These are phyloP conservation scores for Emesis russula DNA, from an alignment of 2,888 invertebrate genomes.

Conservation along the genomic window DNA sequence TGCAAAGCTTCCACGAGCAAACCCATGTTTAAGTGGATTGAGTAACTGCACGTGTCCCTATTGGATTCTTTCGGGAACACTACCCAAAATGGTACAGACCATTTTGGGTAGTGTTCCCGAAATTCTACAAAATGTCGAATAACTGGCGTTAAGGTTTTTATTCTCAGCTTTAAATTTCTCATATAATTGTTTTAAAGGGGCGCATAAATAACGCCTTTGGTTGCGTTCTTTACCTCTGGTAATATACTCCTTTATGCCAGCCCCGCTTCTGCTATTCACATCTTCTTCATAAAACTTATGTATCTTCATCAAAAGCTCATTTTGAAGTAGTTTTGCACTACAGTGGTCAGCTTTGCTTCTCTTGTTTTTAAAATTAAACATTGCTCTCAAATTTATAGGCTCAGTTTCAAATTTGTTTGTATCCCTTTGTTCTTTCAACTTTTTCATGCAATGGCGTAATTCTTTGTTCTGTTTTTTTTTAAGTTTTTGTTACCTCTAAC, in stretches of 20 bases:
- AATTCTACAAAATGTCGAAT: slow-evolving; percentile 55
- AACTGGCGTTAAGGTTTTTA: slow-evolving; percentile 37
- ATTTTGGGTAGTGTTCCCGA: too few species aligned
- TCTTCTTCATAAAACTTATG: slow-evolving; percentile 20
- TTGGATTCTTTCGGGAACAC: slow-evolving; percentile 42
- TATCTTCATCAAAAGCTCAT: neutral
- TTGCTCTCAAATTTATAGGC: neutral
- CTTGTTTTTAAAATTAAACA: slow-evolving; percentile 2
- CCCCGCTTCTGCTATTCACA: neutral
- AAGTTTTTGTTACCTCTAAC: neutral
- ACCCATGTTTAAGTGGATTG: slow-evolving; percentile 45
- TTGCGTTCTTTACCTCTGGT: neutral
- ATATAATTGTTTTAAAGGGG: slow-evolving; percentile 2
- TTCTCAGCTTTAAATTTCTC: neutral
- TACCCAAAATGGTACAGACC: slow-evolving; percentile 49
- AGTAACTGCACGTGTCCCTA: slow-evolving; percentile 56
- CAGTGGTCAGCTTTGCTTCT: neutral
- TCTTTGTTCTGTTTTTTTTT: neutral
- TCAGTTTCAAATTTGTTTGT: neutral
- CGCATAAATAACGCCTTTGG: neutral
- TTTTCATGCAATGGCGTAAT: neutral
- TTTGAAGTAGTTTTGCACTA: slow-evolving; percentile 3
- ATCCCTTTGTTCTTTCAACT: neutral
- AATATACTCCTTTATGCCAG: slow-evolving; percentile 1
- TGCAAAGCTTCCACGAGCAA: slow-evolving; percentile 34